Evolutionary conservation across 2,113 vertebrate genomes (phyloP), one percentile per base, ranked within the genome.

Genomic region (Toxotes jaculatrix): DNA sequence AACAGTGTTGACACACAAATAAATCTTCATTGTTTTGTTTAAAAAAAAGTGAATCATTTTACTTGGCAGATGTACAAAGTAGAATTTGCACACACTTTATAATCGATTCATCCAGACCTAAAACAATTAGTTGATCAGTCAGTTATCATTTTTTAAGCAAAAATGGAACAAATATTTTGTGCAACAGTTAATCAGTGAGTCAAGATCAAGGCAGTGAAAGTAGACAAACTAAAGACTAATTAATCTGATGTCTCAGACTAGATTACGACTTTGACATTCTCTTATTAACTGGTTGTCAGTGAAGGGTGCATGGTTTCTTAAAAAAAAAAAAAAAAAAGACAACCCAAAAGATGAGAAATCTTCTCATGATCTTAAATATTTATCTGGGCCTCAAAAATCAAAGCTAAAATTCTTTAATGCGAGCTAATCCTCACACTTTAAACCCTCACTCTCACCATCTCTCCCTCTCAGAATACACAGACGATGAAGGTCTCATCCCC

Each of bases 401-500:
- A 2, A 63, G 4, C 5, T 53, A n/a, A 36, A 31, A 14, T 66
- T 0, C 19, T 59, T 42, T 55, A n/a, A 8, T 56, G 14, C 16
- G 31, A 57, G 27, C 19, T 9, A 12, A 74, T 34, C 42, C 12
- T 36, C 1, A 0, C 0, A 38, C n/a, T 49, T 14, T 32, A 36
- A 75, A 42, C 23, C 13, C 5, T 64, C 34, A 7, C 11, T 42
- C 8, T 40, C 42, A 77, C 23, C 45, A 17, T 60, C 21, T 68
- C 63, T 47, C 31, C 40, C 27, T 4, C 49, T 63, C 78, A 99
- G 98, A 99, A 83, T 99, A 98, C 93, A 98, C 96, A 0, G 97
- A 99, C 71, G 96, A 98, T 23, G 96, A 88, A 36, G 96, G 96
- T 42, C 93, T 96, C 71, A 98, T 99, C 87, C 95, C 97, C n/a